Evolutionary conservation across 2,888 invertebrate species (phyloP), one percentile per base, ranked within the genome.

Genomic region (Xylophagus ater): DNA sequence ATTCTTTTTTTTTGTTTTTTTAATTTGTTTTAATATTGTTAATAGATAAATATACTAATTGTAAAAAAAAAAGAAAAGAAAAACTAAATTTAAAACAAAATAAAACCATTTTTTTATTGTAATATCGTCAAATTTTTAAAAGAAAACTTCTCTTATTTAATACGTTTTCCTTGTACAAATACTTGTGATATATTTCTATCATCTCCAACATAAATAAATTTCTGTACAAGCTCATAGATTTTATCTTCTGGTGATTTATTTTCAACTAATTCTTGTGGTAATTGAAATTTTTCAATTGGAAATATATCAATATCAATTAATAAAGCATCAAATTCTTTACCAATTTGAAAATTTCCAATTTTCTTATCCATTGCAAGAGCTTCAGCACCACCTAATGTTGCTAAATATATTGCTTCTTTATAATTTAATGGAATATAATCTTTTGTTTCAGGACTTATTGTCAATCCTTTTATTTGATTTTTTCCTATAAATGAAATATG

Each of bases 291-390:
- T 49, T 76, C 74, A 14, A 73, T 59, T 3, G 69, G 66, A 7
- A 73, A 67, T 10, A 64, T 54, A 49, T 69, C 69, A n/a, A 79
- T 68, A 52, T 88, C 81, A 20, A 92, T 66, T 2, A 88, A 51
- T 0, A 93, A 64, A 0, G 89, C 90, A 67, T 93, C 93, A 52
- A 93, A 89, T 40, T 85, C 77, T 59, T 92, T 90, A 14, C 85
- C 87, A 4, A 74, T 59, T 48, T 71, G 67, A 52, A 93, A 86
- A 63, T 79, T 88, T 12, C 92, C 92, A 34, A 84, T 76, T 52
- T 73, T 67, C 28, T 78, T 59, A n/a, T 78, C 78, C 47, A 90
- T 56, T 3, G 74, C 71, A 26, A 92, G 66, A 17, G 85, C 90
- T 82, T 69, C 72, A 42, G 88, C 88, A 5, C 92, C 89, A 13